These are phyloP conservation scores for Anoplopoma fimbria DNA, from an alignment of 2,113 vertebrate species.

Conservation along the genomic window DNA sequence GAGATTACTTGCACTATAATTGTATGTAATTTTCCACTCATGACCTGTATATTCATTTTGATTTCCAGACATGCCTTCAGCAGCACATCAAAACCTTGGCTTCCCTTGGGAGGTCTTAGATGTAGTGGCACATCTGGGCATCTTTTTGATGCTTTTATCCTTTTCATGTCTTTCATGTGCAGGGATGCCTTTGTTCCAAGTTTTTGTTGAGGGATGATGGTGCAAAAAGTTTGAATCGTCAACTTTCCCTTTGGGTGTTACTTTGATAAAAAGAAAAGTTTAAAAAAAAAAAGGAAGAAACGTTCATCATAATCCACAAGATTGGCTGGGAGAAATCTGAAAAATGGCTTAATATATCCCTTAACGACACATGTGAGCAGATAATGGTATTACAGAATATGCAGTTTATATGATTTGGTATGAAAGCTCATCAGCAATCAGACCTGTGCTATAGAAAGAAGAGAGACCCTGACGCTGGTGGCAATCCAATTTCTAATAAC, in stretches of 20 bases:
- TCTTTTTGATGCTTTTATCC: conserved; percentile 40
- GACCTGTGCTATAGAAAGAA: conserved; percentile 23
- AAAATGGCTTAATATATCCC: neutral
- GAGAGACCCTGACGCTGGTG: conserved; percentile 34
- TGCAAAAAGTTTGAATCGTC: conserved; percentile 17
- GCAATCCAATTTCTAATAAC: conserved; percentile 30
- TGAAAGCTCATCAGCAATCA: conserved; percentile 26
- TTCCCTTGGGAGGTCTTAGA: conserved; percentile 7
- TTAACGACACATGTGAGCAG: conserved; percentile 13
- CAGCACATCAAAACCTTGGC: conserved; percentile 9
- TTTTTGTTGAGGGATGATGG: neutral
- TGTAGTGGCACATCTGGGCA: conserved; percentile 25
- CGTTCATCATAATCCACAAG: neutral
- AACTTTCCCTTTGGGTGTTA: neutral
- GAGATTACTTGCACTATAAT: neutral
- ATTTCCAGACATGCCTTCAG: conserved; percentile 5
- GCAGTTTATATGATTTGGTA: conserved; percentile 21
- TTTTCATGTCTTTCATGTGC: conserved; percentile 37
- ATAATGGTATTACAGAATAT: conserved; percentile 49
- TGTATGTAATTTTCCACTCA: neutral
- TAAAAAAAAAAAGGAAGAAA: neutral
- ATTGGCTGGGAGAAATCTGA: neutral
- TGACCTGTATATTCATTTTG: neutral
- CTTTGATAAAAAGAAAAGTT: neutral
- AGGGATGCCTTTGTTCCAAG: conserved; percentile 7